phyloP scores from a whole-genome alignment of 2,113 vertebrate genomes.

The Monopterus albus region DNA sequence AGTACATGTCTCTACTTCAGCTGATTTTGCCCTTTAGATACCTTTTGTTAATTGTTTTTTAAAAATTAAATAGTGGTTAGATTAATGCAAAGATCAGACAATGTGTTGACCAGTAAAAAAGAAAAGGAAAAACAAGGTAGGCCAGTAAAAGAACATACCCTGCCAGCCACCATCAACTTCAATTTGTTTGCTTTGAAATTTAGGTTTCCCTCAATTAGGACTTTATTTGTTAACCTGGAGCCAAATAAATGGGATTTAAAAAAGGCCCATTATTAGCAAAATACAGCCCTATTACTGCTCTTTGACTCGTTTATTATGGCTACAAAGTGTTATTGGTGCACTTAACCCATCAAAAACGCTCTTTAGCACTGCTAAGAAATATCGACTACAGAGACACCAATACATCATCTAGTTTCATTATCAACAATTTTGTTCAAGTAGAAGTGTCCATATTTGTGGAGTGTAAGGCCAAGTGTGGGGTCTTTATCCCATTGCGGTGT shows the following conservation, averaged over 20 bases:
- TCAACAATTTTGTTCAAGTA: conserved; percentile 58
- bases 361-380: conserved; percentile 19
- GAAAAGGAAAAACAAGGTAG: conserved; percentile 14
- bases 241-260: conserved; percentile 63
- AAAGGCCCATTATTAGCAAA: conserved; percentile 49
- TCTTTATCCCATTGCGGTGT: conserved; percentile 45
- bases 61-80: conserved; percentile 13
- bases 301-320: conserved; percentile 54
- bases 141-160: conserved; percentile 41
- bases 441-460: conserved; percentile 53
- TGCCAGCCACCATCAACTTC: conserved; percentile 42
- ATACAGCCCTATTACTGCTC: conserved; percentile 22
- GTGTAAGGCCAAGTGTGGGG: conserved; percentile 13
- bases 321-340: conserved; percentile 30
- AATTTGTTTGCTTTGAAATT: conserved; percentile 67
- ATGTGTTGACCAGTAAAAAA: not conserved
- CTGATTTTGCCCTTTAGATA: conserved; percentile 28
- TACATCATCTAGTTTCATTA: conserved; percentile 64
- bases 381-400: conserved; percentile 51
- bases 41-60: conserved; percentile 44
- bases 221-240: conserved; percentile 59
- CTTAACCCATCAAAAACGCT: conserved; percentile 40
- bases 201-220: conserved; percentile 54
- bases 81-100: conserved; percentile 48
- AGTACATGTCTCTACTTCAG: not conserved